These are phyloP conservation scores for Xiphophorus maculatus DNA, from an alignment of 2,113 vertebrate genomes.

Conservation along the genomic window DNA sequence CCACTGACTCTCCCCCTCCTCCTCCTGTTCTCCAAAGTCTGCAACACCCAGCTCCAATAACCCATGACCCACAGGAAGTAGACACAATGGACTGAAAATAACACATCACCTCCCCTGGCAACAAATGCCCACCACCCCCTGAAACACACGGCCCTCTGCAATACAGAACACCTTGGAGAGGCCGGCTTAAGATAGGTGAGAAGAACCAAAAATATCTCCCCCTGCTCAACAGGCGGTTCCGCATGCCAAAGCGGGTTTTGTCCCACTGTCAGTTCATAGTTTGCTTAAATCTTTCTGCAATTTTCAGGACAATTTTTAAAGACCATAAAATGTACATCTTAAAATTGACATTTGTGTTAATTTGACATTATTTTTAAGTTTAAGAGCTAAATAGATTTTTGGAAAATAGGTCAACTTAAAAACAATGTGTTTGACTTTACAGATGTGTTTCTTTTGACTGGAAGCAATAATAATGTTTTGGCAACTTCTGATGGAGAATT, in stretches of 20 bases:
- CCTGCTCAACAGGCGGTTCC: constrained; percentile 8
- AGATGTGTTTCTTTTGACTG: not conserved
- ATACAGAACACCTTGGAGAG: constrained; percentile 45
- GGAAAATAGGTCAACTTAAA: not conserved
- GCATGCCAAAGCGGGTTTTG: constrained; percentile 28
- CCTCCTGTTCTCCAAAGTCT: constrained; percentile 73
- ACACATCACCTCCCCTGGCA: constrained; percentile 81
- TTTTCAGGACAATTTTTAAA: not conserved
- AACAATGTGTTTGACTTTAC: not conserved
- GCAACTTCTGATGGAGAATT: not conserved
- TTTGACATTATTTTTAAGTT: not conserved
- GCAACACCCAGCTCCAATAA: constrained; percentile 90
- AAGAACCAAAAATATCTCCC: constrained; percentile 57
- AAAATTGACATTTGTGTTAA: too few species aligned
- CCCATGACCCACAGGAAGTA: constrained; percentile 95
- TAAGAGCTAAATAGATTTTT: not conserved
- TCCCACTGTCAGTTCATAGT: constrained; percentile 23
- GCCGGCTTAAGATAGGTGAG: constrained; percentile 46
- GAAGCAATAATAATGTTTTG: not conserved
- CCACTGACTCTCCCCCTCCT: constrained; percentile 72
- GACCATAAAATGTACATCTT: too few species aligned
- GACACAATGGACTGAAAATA: constrained; percentile 96
- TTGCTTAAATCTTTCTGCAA: not conserved
- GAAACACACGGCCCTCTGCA: constrained; percentile 36
- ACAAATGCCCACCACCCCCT: constrained; percentile 68